Conservation (phyloP, 2,113 vertebrate species). For the Chaenogobius annularis region DNA sequence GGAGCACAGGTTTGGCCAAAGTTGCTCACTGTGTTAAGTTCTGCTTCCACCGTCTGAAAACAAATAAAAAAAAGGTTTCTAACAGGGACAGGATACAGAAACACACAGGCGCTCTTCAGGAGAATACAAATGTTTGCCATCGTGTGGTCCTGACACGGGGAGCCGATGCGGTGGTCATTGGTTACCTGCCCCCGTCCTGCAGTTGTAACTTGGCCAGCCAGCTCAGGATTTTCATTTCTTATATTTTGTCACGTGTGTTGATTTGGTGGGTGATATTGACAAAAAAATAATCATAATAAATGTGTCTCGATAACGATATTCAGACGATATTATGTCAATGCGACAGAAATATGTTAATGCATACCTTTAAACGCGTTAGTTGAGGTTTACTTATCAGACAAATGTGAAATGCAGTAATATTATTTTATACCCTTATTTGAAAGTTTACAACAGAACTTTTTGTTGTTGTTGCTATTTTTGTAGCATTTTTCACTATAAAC, state of each 20-base stretch:
- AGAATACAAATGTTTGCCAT: constrained; percentile 67
- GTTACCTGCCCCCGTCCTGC: constrained; percentile 55
- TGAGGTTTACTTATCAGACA: too few species aligned
- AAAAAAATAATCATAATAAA: too few species aligned
- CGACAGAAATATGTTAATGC: too few species aligned
- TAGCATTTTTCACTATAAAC: too few species aligned
- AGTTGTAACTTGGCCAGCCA: constrained; percentile 17
- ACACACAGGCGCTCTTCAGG: constrained; percentile 70
- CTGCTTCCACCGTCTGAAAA: constrained; percentile 64
- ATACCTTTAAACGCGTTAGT: too few species aligned
- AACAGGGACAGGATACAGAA: constrained; percentile 65
- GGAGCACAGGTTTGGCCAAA: constrained; percentile 78
- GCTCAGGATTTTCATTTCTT: background rate
- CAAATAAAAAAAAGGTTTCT: constrained; percentile 48
- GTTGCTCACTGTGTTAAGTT: constrained; percentile 79
- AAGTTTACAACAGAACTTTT: too few species aligned
- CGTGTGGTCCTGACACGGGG: constrained; percentile 61
- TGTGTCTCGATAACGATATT: too few species aligned
- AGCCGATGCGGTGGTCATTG: constrained; percentile 61
- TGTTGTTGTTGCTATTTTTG: too few species aligned
- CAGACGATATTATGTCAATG: too few species aligned
- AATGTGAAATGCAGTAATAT: too few species aligned
- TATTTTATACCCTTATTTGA: too few species aligned
- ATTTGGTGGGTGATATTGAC: too few species aligned
- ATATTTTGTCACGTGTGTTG: background rate